Conservation (phyloP, 2,113 vertebrate species). For the Pan paniscus region DNA sequence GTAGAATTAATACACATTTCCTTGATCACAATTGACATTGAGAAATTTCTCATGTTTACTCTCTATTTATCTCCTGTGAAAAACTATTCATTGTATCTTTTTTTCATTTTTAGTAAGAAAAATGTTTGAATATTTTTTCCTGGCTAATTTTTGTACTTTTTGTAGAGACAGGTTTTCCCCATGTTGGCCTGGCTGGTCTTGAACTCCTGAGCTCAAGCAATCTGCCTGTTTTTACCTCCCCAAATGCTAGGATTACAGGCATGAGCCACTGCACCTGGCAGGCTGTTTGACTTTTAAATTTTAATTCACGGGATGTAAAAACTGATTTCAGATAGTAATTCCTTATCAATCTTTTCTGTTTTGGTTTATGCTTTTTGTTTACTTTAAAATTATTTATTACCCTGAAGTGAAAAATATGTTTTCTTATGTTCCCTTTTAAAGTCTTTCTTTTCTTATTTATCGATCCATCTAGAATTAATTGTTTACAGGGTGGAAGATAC, state of each 20-base stretch:
- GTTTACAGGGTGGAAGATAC: not conserved
- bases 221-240: no score
- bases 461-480: not conserved
- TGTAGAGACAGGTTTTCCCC: no score
- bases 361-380: not conserved
- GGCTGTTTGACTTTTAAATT: not conserved
- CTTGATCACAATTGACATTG: not conserved
- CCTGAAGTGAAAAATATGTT: not conserved
- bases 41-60: not conserved
- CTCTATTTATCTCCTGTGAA: not conserved
- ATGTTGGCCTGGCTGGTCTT: no score
- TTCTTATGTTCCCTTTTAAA: not conserved
- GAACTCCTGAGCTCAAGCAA: no score
- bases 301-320: not conserved
- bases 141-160: no score
- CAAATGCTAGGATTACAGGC: no score
- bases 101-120: not conserved
- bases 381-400: slow-evolving; percentile 3
- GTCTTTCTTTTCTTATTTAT: not conserved
- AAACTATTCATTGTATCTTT: not conserved
- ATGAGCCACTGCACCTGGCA: no score
- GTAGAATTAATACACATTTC: not conserved
- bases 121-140: no score
- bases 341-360: not conserved
- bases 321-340: not conserved